A percentile compares a stretch with the other conserved stretches of the same genome.
phyloP scores from a whole-genome alignment of 2,888 invertebrate species.

The Melangyna quadrimaculata region DNA sequence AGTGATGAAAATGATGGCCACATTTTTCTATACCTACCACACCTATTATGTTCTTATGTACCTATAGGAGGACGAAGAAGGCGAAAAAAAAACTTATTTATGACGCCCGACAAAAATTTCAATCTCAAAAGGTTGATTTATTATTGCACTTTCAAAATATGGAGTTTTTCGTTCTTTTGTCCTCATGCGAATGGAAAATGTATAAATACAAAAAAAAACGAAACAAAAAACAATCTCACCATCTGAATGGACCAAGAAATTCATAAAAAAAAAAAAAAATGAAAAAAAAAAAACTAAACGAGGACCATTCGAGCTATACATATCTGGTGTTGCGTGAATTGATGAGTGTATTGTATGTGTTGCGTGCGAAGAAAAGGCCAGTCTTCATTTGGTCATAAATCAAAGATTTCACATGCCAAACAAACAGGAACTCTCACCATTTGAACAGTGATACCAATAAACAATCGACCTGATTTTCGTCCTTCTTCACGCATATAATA shows the following conservation, averaged over 20 bases:
- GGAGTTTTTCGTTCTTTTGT: constrained; percentile 50
- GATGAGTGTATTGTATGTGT: constrained; percentile 45
- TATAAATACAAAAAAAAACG: constrained; percentile 39
- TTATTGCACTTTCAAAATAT: constrained; percentile 58
- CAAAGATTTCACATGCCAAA: constrained; percentile 62
- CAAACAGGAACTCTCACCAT: constrained; percentile 49
- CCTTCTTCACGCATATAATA: not conserved
- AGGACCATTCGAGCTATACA: not conserved
- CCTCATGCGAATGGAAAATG: constrained; percentile 26
- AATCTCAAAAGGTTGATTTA: constrained; percentile 71
- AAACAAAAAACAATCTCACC: constrained; percentile 5
- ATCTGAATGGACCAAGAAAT: constrained; percentile 30
- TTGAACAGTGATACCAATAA: constrained; percentile 52
- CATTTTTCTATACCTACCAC: constrained; percentile 7
- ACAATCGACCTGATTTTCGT: constrained; percentile 56
- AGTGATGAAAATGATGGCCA: constrained; percentile 51
- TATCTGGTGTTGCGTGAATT: constrained; percentile 44
- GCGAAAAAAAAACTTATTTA: constrained; percentile 55
- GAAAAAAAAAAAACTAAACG: not conserved
- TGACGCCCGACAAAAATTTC: constrained; percentile 65
- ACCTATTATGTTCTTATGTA: not conserved
- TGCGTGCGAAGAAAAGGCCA: constrained; percentile 59
- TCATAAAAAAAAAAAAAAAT: constrained; percentile 17
- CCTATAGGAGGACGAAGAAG: not conserved
- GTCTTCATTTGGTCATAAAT: constrained; percentile 57